Percentiles rank a stretch among this genome's conserved stretches.
Conservation (phyloP, 2,888 invertebrate genomes). For the Cephus rjabovi region DNA sequence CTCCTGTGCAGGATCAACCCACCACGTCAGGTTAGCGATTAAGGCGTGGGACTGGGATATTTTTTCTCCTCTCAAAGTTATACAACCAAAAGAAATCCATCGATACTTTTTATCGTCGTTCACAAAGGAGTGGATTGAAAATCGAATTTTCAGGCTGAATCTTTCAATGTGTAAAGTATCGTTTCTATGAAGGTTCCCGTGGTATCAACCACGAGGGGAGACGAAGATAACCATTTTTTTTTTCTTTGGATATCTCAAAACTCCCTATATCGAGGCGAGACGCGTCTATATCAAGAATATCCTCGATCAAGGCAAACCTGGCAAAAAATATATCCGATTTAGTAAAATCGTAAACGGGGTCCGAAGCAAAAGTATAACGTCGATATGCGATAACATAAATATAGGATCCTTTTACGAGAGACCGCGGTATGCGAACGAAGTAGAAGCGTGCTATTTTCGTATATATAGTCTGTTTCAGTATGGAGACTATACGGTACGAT, state of each 20-base stretch:
- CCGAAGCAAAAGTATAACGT: neutral
- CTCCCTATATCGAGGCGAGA: neutral
- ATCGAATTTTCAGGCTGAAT: neutral
- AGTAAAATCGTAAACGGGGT: neutral
- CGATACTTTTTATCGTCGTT: neutral
- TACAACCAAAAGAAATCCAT: neutral
- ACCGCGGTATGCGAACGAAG: neutral
- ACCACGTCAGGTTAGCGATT: neutral
- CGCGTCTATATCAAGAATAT: neutral
- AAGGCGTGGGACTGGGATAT: neutral
- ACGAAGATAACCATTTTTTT: neutral
- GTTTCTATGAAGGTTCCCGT: neutral
- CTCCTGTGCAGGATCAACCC: neutral
- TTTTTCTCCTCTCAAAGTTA: neutral
- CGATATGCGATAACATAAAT: conserved; percentile 4
- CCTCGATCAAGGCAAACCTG: neutral
- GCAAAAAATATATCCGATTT: neutral
- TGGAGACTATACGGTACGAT: too few species aligned
- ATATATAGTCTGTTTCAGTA: too few species aligned
- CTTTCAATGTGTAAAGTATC: neutral
- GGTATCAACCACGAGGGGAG: neutral
- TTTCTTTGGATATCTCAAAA: neutral
- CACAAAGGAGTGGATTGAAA: neutral
- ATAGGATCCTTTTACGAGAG: neutral
- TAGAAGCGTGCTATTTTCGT: neutral